Conservation (phyloP, 2,888 invertebrate genomes). For the Hydraecia micacea region DNA sequence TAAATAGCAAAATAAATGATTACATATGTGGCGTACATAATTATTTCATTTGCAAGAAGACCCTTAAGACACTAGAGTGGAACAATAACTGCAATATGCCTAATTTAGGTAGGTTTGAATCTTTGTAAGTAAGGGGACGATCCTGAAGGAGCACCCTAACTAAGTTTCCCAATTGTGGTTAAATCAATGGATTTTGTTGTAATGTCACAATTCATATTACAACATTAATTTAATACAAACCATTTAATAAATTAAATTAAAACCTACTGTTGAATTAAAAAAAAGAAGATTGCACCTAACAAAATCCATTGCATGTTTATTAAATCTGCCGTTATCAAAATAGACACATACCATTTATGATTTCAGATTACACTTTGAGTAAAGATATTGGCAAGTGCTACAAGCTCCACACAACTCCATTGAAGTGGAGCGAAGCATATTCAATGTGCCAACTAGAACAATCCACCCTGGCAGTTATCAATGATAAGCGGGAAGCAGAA, state of each 20-base stretch:
- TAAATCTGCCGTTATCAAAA: not conserved
- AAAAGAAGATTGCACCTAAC: too few species aligned
- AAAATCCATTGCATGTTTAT: not conserved
- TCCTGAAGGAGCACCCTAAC: not conserved
- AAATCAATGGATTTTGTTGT: not conserved
- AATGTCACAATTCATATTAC: not conserved
- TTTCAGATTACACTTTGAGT: constrained; percentile 77
- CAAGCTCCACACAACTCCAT: constrained; percentile 79
- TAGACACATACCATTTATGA: not conserved
- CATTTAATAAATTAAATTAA: too few species aligned
- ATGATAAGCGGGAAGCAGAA: constrained; percentile 59
- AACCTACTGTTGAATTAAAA: too few species aligned
- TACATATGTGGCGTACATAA: constrained; percentile 66
- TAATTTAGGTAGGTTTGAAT: constrained; percentile 70
- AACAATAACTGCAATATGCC: constrained; percentile 78
- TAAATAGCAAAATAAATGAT: constrained; percentile 74
- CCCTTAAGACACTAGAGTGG: constrained; percentile 75
- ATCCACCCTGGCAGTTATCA: constrained; percentile 77
- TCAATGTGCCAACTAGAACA: constrained; percentile 76
- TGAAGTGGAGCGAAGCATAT: constrained; percentile 79
- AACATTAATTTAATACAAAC: not conserved
- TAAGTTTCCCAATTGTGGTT: not conserved
- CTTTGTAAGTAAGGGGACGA: not conserved
- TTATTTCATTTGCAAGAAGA: constrained; percentile 78
- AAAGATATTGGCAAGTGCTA: constrained; percentile 75